These are phyloP conservation scores for Trigoniulus corallinus DNA, from an alignment of 1,140 invertebrate genomes.

Conservation along the genomic window DNA sequence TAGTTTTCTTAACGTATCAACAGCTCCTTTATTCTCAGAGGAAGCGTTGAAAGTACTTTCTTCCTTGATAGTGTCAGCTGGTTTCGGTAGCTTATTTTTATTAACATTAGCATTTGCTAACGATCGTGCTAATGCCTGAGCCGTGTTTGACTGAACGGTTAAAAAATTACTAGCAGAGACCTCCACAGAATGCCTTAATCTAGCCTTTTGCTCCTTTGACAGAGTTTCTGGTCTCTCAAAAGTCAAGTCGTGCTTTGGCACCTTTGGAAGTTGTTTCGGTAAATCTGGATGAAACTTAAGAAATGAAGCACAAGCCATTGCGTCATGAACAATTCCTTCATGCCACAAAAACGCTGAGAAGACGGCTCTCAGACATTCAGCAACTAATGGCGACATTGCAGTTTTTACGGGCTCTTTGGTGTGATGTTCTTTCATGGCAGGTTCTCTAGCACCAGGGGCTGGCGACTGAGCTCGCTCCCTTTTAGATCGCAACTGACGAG, in stretches of 20 bases:
- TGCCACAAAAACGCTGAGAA: slow-evolving; percentile 96
- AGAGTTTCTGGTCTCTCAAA: slow-evolving; percentile 14
- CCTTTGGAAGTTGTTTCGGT: slow-evolving; percentile 50
- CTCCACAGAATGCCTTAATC: slow-evolving; percentile 71
- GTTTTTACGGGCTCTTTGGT: slow-evolving; percentile 43
- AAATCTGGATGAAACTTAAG: slow-evolving; percentile 84
- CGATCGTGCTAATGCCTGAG: slow-evolving; percentile 24
- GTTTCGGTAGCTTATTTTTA: background rate
- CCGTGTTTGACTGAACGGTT: slow-evolving; percentile 42
- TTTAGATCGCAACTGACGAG: slow-evolving; percentile 28
- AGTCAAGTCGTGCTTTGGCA: slow-evolving; percentile 11
- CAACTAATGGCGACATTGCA: slow-evolving; percentile 78
- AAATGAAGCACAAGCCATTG: slow-evolving; percentile 91
- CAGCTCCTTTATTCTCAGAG: slow-evolving; percentile 9
- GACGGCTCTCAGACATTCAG: slow-evolving; percentile 76
- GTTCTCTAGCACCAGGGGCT: slow-evolving; percentile 14
- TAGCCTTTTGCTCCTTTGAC: slow-evolving; percentile 25
- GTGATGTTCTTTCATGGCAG: slow-evolving; percentile 9
- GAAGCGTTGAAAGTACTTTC: slow-evolving; percentile 6
- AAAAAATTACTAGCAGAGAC: slow-evolving; percentile 56
- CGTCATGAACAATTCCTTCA: slow-evolving; percentile 90
- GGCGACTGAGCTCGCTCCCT: slow-evolving; percentile 46
- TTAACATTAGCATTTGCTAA: background rate
- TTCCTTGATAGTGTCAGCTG: slow-evolving; percentile 9
- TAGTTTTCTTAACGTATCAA: no score